Conservation (phyloP, 1,140 invertebrate genomes). For the Micrasema minimum region DNA sequence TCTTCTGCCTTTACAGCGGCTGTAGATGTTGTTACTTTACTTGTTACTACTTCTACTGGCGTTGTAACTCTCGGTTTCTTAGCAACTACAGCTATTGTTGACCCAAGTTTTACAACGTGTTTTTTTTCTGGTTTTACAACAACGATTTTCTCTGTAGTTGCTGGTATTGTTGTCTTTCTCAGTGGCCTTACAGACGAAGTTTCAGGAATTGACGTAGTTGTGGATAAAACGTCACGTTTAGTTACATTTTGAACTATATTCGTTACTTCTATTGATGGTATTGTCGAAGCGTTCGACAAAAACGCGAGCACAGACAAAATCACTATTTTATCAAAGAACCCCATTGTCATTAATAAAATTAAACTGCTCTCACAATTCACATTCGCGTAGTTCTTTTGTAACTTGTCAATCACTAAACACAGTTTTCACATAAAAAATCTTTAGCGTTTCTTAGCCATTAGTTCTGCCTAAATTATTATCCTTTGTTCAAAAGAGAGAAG, state of each 20-base stretch:
- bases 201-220: constrained; percentile 5
- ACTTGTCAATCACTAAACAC: background rate
- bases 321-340: constrained; percentile 34
- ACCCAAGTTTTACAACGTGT: constrained; percentile 8
- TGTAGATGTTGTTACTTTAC: background rate
- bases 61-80: constrained; percentile 36
- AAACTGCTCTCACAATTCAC: constrained; percentile 10
- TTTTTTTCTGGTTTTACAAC: background rate
- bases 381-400: constrained; percentile 1
- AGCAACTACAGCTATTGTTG: background rate
- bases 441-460: background rate
- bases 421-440: too few species aligned
- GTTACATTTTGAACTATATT: constrained; percentile 7
- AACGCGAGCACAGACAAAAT: constrained; percentile 43
- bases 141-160: background rate
- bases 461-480: background rate
- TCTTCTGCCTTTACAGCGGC: background rate
- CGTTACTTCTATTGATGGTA: constrained; percentile 22
- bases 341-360: constrained; percentile 32
- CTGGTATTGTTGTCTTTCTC: constrained; percentile 24
- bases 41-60: constrained; percentile 4
- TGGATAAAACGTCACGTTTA: constrained; percentile 19
- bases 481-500: background rate
- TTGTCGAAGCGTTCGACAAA: constrained; percentile 43
- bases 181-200: constrained; percentile 29